A percentile compares a stretch with the other conserved stretches of the same genome.
Evolutionary conservation across 2,888 invertebrate species (phyloP).

Genomic region (Amaurobius ferox): DNA sequence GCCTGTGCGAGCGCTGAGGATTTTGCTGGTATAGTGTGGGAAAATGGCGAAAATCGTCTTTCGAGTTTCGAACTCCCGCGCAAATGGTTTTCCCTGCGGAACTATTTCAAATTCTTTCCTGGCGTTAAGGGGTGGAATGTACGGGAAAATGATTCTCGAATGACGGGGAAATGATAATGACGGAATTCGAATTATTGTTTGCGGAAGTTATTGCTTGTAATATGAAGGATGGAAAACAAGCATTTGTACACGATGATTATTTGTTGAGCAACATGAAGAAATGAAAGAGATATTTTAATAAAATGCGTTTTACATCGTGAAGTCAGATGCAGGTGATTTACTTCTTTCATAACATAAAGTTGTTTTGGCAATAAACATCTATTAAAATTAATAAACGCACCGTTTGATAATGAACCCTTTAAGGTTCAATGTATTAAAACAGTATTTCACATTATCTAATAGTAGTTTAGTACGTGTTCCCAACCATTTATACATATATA

Average conservation of each 20-base stretch:
- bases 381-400: too few relatives aligned
- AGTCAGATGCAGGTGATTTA: too few relatives aligned
- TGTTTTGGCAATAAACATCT: too few relatives aligned
- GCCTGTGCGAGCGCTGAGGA: not conserved
- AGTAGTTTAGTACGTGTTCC: too few relatives aligned
- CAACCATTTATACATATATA: too few relatives aligned
- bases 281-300: not conserved
- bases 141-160: conserved; percentile 14
- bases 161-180: conserved; percentile 13
- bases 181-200: conserved; percentile 3
- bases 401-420: too few relatives aligned
- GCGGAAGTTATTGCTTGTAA: conserved; percentile 11
- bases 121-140: conserved; percentile 3
- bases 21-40: not conserved
- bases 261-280: not conserved
- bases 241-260: not conserved
- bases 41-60: conserved; percentile 5
- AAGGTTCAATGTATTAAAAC: too few relatives aligned
- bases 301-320: too few relatives aligned
- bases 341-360: too few relatives aligned
- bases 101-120: conserved; percentile 14
- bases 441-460: too few relatives aligned
- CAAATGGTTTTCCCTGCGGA: conserved; percentile 13
- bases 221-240: not conserved
- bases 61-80: not conserved